phyloP scores from a whole-genome alignment of 92 coral and sea anemone genomes.

The Umimayanthus chanpuru region DNA sequence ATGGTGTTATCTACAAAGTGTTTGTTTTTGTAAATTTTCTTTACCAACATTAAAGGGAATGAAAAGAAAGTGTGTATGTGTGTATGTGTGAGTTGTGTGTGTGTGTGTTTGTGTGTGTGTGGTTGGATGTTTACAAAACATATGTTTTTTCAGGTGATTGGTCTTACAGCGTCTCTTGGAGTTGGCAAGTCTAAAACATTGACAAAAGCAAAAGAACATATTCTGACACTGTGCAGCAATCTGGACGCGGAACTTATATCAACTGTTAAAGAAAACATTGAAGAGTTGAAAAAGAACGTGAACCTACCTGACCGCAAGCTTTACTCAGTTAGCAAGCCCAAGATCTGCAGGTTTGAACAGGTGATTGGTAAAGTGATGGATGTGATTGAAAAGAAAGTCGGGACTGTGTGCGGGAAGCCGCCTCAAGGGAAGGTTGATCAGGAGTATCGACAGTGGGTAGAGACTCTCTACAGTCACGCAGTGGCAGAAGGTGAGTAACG shows the following conservation, averaged over 20 bases:
- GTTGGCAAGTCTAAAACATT: slow-evolving; percentile 81
- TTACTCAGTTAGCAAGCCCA: slow-evolving; percentile 46
- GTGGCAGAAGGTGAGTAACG: slow-evolving; percentile 40
- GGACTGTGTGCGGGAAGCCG: slow-evolving; percentile 40
- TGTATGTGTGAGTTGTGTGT: too few relatives aligned
- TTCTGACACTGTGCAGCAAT: slow-evolving; percentile 78
- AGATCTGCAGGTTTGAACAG: slow-evolving; percentile 55
- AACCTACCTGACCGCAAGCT: slow-evolving; percentile 63
- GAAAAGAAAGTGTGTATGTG: too few relatives aligned
- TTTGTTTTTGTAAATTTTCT: too few relatives aligned
- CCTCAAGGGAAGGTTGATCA: slow-evolving; percentile 57
- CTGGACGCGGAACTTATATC: slow-evolving; percentile 75
- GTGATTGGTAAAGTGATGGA: slow-evolving; percentile 73
- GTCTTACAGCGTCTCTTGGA: slow-evolving; percentile 96
- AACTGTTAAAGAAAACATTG: slow-evolving; percentile 65
- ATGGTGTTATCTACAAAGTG: too few relatives aligned
- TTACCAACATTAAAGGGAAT: too few relatives aligned
- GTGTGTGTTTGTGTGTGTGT: neutral
- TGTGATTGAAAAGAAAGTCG: slow-evolving; percentile 56
- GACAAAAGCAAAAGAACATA: slow-evolving; percentile 72
- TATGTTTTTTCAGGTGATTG: slow-evolving; percentile 64
- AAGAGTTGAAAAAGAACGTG: slow-evolving; percentile 54
- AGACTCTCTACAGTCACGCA: slow-evolving; percentile 61
- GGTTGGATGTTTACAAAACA: neutral
- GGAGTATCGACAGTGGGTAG: slow-evolving; percentile 90